These are phyloP conservation scores for Folsomia candida DNA, from an alignment of 2,888 invertebrate species.

Conservation along the genomic window DNA sequence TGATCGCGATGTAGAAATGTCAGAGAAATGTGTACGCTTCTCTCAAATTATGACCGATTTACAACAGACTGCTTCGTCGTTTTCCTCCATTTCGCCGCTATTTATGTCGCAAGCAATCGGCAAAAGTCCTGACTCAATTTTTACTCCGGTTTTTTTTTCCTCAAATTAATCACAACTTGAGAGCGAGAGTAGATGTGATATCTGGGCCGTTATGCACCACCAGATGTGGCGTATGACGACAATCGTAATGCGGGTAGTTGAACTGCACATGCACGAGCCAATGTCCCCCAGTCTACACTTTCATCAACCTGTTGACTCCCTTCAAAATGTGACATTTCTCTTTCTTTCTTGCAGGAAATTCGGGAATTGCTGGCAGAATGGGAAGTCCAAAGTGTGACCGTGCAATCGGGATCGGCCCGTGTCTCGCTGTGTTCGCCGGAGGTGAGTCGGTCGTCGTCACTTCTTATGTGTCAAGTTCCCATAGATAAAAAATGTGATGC, in stretches of 20 bases:
- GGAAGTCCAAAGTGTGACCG: conserved; percentile 53
- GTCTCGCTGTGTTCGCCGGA: conserved; percentile 54
- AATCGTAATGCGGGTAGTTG: no score
- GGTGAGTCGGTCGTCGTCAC: conserved; percentile 24
- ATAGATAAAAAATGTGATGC: no score
- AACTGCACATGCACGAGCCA: no score
- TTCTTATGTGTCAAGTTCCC: no score
- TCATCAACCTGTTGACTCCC: no score
- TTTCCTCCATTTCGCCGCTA: neutral
- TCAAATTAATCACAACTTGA: neutral
- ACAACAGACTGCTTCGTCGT: neutral
- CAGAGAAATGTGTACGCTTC: neutral
- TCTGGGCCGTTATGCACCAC: no score
- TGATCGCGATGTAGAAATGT: neutral
- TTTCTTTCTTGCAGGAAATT: conserved; percentile 52
- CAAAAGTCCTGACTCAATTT: neutral
- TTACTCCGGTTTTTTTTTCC: neutral
- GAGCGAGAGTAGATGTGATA: no score
- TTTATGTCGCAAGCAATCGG: neutral
- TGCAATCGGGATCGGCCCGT: conserved; percentile 53
- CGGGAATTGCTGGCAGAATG: conserved; percentile 53
- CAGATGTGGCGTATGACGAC: no score
- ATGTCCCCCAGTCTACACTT: no score
- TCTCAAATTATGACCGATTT: neutral
- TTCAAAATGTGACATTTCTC: no score